phyloP scores from a whole-genome alignment of 2,888 invertebrate species.

The Volucella inflata region DNA sequence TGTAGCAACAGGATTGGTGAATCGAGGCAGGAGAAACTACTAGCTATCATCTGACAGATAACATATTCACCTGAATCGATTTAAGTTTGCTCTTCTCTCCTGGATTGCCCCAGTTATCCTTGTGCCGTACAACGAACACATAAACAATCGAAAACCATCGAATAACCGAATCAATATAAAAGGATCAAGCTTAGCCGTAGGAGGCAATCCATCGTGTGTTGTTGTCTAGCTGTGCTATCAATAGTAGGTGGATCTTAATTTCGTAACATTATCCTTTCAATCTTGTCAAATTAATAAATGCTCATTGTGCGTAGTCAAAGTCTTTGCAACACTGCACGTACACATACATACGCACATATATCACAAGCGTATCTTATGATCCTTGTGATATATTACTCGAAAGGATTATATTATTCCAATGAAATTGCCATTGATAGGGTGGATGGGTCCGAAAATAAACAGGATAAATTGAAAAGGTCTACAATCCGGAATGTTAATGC shows the following conservation, averaged over 20 bases:
- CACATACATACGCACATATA: neutral
- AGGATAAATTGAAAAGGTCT: conserved; percentile 41
- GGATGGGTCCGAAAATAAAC: conserved; percentile 19
- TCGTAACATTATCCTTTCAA: conserved; percentile 30
- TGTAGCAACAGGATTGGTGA: conserved; percentile 50
- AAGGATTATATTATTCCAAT: conserved; percentile 37
- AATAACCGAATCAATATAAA: conserved; percentile 44
- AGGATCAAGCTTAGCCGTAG: neutral
- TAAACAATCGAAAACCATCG: conserved; percentile 3
- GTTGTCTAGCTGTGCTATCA: too few relatives aligned
- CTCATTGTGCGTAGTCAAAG: conserved; percentile 48
- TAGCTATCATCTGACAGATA: conserved; percentile 33
- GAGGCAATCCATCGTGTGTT: conserved; percentile 26
- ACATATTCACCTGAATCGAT: conserved; percentile 58
- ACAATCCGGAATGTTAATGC: conserved; percentile 59
- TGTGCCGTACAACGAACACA: neutral
- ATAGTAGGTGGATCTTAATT: conserved; percentile 9
- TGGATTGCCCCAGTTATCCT: neutral
- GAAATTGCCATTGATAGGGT: neutral
- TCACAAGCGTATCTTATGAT: conserved; percentile 25
- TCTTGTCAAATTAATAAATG: conserved; percentile 67
- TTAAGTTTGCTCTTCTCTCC: conserved; percentile 11
- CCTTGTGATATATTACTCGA: conserved; percentile 65
- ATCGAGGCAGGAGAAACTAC: neutral
- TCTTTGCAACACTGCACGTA: conserved; percentile 25